Evolutionary conservation across 2,888 invertebrate genomes (phyloP), one percentile per base, ranked within the genome.

Genomic region (Oscheius sp.): DNA sequence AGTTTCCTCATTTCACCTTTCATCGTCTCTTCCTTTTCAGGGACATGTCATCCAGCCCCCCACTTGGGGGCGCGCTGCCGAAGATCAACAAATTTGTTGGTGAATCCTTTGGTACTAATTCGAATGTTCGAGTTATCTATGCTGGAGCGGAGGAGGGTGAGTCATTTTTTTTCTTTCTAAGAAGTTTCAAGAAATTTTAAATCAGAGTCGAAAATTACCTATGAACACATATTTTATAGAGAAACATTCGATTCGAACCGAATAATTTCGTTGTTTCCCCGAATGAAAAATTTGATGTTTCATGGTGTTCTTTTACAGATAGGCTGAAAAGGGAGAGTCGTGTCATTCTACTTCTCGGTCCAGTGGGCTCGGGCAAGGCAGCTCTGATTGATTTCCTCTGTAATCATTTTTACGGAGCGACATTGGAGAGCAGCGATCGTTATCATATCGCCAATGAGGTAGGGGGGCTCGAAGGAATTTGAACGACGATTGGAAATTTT

Each of bases 371-470:
- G 22, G 73, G 75, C 6, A 81, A 80, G 67, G 62, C 71, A 0
- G 73, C 77, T 14, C 69, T 81, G 17, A 78, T 81, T 36, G 81
- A 81, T 49, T 80, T 80, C 56, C 50, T 81, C 6, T 80, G 81
- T 63, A 81, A 80, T 64, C 72, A 72, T 67, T 81, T 80, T 57
- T 81, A 81, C 68, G 80, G 75, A 12, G 73, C 72, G 3, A 65
- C 72, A 14, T 22, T 72, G 14, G 68, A 70, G 22, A 57, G 68
- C 30, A 54, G 56, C 14, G 57, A 69, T 5, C 61, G 81, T 2
- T 78, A 70, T 51, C 77, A 77, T 47, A 81, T 81, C 65, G 78
- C 81, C 8, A 67, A 78, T 68, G 81, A 81, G 66, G 78, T 78
- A 17, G 20, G 32, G 9, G 14, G 32, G 14, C 5, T 36, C 9